These are phyloP conservation scores for Vollenhovia emeryi DNA, from an alignment of 1,140 invertebrate genomes.

Conservation along the genomic window DNA sequence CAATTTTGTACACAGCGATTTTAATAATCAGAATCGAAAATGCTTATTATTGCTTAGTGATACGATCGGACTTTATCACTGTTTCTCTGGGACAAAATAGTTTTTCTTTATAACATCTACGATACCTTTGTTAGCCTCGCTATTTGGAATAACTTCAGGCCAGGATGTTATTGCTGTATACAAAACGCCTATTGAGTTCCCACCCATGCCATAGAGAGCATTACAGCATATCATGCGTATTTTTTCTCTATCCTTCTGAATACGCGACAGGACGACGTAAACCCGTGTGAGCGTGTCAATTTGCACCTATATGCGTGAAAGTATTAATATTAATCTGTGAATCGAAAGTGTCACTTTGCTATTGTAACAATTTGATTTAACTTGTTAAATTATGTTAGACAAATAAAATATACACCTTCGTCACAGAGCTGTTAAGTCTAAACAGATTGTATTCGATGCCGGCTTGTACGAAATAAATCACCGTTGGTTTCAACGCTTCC, in stretches of 20 bases:
- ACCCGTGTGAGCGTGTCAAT: constrained; percentile 74
- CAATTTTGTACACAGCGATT: not conserved
- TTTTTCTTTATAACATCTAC: not conserved
- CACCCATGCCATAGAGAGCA: constrained; percentile 78
- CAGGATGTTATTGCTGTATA: constrained; percentile 76
- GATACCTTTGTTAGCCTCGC: constrained; percentile 68
- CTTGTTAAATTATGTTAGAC: not conserved
- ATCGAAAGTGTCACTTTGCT: not conserved
- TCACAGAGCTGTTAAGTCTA: constrained; percentile 42
- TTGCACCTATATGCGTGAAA: constrained; percentile 62
- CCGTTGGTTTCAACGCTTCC: constrained; percentile 61
- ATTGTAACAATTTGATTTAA: not conserved
- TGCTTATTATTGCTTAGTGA: not conserved
- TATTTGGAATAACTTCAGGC: constrained; percentile 81
- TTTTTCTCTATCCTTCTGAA: constrained; percentile 81
- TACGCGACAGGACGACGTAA: constrained; percentile 74
- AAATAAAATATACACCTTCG: constrained; percentile 62
- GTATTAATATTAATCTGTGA: not conserved
- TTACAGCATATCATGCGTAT: constrained; percentile 81
- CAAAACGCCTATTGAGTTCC: constrained; percentile 73
- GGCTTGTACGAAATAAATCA: constrained; percentile 69
- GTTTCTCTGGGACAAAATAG: not conserved
- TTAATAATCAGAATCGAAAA: not conserved
- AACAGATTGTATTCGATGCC: constrained; percentile 80
- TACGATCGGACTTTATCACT: not conserved